phyloP scores from a whole-genome alignment of 2,888 invertebrate genomes.

The Trissolcus brochymenae region DNA sequence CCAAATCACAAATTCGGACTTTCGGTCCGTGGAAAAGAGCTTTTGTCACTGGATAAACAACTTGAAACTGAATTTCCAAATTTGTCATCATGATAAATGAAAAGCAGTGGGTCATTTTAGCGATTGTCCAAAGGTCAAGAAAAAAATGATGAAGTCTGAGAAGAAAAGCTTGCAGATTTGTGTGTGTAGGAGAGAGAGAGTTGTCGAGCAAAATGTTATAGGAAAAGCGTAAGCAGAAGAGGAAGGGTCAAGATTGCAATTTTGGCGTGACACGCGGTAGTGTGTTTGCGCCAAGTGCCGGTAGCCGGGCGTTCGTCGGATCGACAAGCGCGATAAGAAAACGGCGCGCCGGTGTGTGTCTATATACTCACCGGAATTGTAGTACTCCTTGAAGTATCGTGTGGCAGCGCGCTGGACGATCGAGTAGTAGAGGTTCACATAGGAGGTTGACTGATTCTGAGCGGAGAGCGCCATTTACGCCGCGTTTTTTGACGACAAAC shows the following conservation, averaged over 20 bases:
- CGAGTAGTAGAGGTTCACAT: slow-evolving; percentile 83
- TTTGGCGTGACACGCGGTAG: slow-evolving; percentile 57
- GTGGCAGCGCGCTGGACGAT: slow-evolving; percentile 83
- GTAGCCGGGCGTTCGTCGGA: slow-evolving; percentile 27
- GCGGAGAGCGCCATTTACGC: slow-evolving; percentile 76
- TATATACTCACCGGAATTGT: slow-evolving; percentile 80
- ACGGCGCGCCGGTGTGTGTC: not conserved
- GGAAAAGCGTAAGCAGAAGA: not conserved
- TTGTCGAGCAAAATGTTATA: not conserved
- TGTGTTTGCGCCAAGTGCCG: slow-evolving; percentile 39
- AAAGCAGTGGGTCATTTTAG: no score
- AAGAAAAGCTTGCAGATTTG: no score
- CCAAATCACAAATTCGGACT: no score
- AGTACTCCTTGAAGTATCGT: slow-evolving; percentile 83
- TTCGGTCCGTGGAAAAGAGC: no score
- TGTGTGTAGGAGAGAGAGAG: no score
- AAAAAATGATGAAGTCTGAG: not conserved
- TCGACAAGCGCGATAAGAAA: slow-evolving; percentile 1
- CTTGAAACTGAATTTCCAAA: no score
- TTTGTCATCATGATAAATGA: no score
- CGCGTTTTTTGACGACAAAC: slow-evolving; percentile 63
- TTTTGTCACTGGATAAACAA: no score
- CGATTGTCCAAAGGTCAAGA: not conserved
- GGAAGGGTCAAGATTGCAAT: not conserved
- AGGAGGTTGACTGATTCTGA: slow-evolving; percentile 79